Base-by-base conservation (phyloP, 2,888 invertebrate species). In the Linnaemya tessellans region DNA sequence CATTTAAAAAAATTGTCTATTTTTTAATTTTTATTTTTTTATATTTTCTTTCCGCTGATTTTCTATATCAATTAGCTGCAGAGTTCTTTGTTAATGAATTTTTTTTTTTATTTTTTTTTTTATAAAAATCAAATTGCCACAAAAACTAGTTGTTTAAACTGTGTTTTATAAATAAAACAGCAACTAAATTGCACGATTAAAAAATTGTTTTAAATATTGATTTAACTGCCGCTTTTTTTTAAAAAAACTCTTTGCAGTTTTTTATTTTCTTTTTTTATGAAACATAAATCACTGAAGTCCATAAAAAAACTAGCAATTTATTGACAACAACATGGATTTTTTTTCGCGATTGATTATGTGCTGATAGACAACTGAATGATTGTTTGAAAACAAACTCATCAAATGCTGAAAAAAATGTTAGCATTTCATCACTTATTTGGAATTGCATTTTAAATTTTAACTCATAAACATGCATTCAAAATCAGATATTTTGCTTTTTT, bases 291-390 rank as follows among this genome's bases (percentile, higher is more conserved):
- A 15, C 9, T 7, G 35, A 18, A 15, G 25, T n/a, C n/a, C 25
- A 30, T 56, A 22, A 49, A 77, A 41, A 30, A 30, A 11, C 18
- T 56, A 30, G n/a, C 38, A 60, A 78, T 67, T 67, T 46, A 25
- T 58, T 58, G 67, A 46, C 46, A 67, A 46, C 18, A 35, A 46
- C 46, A 9, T 18, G 18, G 54, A 22, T 67, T 15, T 58, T 60
- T n/a, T 38, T 60, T 18, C 9, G 58, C 25, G 20, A 8, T 64
- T 58, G 18, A 78, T 68, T 68, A 49, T 51, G 49, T 68, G 41
- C 22, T 68, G 58, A 68, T 60, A 68, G 68, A 78, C 49, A 78
- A 38, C 5, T 56, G 77, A 78, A 68, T 68, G 60, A 78, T 68
- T 78, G 67, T 67, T 68, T 43, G 22, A 49, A 46, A 68, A 78